phyloP scores from a whole-genome alignment of 2,797 vertebrate genomes.

The Anabacerthia variegaticeps region DNA sequence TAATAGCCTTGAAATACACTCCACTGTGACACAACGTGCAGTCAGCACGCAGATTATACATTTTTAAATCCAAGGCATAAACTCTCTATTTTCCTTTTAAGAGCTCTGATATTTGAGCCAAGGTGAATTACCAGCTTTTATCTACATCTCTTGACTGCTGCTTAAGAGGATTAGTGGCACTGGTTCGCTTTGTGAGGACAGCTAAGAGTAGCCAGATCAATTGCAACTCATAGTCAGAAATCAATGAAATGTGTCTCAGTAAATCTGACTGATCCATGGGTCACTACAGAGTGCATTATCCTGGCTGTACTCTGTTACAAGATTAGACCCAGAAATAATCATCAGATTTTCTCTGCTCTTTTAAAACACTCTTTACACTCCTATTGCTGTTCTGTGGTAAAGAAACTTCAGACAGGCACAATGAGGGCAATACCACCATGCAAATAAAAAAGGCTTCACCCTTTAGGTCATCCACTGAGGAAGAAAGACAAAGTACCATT shows the following conservation, averaged over 20 bases:
- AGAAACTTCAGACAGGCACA: background rate
- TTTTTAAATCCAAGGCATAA: slow-evolving; percentile 50
- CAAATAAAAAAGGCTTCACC: slow-evolving; percentile 6
- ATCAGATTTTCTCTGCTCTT: slow-evolving; percentile 5
- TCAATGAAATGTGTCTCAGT: slow-evolving; percentile 74
- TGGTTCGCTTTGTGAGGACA: slow-evolving; percentile 56
- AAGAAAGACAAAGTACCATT: background rate
- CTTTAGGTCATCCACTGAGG: slow-evolving; percentile 2
- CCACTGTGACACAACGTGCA: background rate
- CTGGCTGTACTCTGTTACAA: slow-evolving; percentile 47
- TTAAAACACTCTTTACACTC: slow-evolving; percentile 12
- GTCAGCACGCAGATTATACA: background rate
- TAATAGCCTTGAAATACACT: slow-evolving; percentile 36
- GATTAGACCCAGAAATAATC: slow-evolving; percentile 57
- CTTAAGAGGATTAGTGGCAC: slow-evolving; percentile 79
- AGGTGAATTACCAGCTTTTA: slow-evolving; percentile 76
- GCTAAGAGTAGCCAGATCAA: slow-evolving; percentile 71
- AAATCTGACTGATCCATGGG: slow-evolving; percentile 61
- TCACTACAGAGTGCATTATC: slow-evolving; percentile 41
- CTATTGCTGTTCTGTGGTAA: background rate
- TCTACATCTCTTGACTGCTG: slow-evolving; percentile 75
- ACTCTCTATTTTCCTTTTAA: slow-evolving; percentile 67
- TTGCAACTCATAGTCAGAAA: slow-evolving; percentile 73
- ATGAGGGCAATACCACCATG: background rate
- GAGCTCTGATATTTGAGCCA: slow-evolving; percentile 68